Evolutionary conservation across 2,888 invertebrate species (phyloP).

Genomic region (Nephrocerus scutellatus): DNA sequence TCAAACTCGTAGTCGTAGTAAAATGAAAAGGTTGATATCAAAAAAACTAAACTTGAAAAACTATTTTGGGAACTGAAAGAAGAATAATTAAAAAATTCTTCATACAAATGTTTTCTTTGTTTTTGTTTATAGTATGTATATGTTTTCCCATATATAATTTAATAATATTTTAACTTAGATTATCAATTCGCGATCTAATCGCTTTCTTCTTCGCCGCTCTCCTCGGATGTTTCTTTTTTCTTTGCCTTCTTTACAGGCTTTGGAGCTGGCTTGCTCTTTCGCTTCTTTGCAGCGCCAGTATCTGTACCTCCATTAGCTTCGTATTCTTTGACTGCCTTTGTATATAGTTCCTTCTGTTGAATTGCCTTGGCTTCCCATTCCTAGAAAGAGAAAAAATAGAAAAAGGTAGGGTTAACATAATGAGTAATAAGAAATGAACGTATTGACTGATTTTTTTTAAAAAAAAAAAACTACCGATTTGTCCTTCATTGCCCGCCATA

Average conservation of each 20-base stretch:
- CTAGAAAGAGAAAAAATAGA: conserved; percentile 43
- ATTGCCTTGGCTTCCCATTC: conserved; percentile 89
- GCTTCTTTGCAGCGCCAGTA: conserved; percentile 54
- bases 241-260: conserved; percentile 50
- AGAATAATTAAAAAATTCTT: too few relatives aligned
- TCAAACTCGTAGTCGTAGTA: too few relatives aligned
- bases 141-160: too few relatives aligned
- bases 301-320: conserved; percentile 68
- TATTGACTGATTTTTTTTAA: not conserved
- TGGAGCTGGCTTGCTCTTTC: conserved; percentile 51
- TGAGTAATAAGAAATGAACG: not conserved
- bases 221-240: conserved; percentile 60
- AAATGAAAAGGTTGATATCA: too few relatives aligned
- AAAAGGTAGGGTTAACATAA: too few relatives aligned
- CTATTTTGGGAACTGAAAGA: too few relatives aligned
- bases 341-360: conserved; percentile 83
- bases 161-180: too few relatives aligned
- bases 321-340: conserved; percentile 82
- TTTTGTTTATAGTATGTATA: too few relatives aligned
- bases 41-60: too few relatives aligned
- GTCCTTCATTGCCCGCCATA: conserved; percentile 86
- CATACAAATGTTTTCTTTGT: too few relatives aligned
- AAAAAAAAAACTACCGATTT: conserved; percentile 60
- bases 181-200: conserved; percentile 55
- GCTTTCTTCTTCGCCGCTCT: conserved; percentile 59